Evolutionary conservation across 2,888 invertebrate genomes (phyloP).

Genomic region (Rhabditoides inermis): DNA sequence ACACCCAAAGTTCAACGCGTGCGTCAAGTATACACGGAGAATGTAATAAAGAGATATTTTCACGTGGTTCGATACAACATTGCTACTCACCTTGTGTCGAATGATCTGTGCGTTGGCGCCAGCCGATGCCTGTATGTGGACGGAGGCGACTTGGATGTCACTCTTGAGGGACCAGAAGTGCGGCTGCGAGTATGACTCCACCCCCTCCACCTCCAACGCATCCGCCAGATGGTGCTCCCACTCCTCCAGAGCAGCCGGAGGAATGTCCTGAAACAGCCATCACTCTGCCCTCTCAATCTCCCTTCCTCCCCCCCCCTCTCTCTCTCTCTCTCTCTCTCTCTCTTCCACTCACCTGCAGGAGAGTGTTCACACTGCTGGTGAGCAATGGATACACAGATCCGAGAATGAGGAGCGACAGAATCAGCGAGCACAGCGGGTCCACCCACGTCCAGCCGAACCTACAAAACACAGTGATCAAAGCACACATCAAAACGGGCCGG

Average conservation of each 20-base stretch:
- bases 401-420: slow-evolving; percentile 59
- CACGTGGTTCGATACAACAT: too few species aligned
- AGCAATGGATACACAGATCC: slow-evolving; percentile 59
- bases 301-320: too few species aligned
- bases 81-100: slow-evolving; percentile 32
- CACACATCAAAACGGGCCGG: too few species aligned
- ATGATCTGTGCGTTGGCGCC: slow-evolving; percentile 44
- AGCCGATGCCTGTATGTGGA: slow-evolving; percentile 54
- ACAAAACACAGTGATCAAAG: not conserved
- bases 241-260: slow-evolving; percentile 33
- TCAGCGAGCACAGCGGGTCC: slow-evolving; percentile 62
- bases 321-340: too few species aligned
- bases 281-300: too few species aligned
- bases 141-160: slow-evolving; percentile 53
- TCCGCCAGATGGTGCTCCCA: slow-evolving; percentile 31
- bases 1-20: too few species aligned
- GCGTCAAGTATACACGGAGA: too few species aligned
- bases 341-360: slow-evolving; percentile 25
- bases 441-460: slow-evolving; percentile 60
- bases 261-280: slow-evolving; percentile 43
- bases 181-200: slow-evolving; percentile 56
- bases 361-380: slow-evolving; percentile 52
- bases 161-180: slow-evolving; percentile 58
- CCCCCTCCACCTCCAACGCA: slow-evolving; percentile 53
- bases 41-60: too few species aligned